Evolutionary conservation across 2,888 invertebrate species (phyloP).

Genomic region (Ectropis crepuscularia): DNA sequence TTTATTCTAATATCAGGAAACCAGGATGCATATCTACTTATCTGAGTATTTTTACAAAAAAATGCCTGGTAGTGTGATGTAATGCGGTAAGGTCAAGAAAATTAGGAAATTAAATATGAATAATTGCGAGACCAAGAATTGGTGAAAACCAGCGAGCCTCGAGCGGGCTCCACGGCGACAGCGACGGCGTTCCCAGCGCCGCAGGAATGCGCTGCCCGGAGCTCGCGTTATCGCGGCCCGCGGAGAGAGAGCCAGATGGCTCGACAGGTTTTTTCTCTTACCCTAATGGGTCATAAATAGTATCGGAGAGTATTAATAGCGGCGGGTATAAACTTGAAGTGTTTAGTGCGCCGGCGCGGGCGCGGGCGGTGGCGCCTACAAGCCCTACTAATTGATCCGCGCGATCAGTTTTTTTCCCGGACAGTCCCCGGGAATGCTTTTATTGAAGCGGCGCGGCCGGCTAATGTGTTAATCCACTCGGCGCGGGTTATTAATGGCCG

Average conservation of each 20-base stretch:
- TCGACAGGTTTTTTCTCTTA: slow-evolving; percentile 42
- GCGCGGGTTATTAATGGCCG: slow-evolving; percentile 76
- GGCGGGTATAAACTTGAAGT: slow-evolving; percentile 37
- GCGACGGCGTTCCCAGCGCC: no score
- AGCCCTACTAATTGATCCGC: slow-evolving; percentile 57
- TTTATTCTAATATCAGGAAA: no score
- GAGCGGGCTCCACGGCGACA: no score
- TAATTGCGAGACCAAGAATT: no score
- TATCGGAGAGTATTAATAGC: slow-evolving; percentile 39
- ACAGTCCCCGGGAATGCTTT: slow-evolving; percentile 77
- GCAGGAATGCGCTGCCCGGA: no score
- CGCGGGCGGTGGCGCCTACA: slow-evolving; percentile 42
- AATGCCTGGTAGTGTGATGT: no score
- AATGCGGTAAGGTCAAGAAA: no score
- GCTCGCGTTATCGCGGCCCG: no score
- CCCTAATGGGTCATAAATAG: slow-evolving; percentile 45
- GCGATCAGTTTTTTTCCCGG: slow-evolving; percentile 40
- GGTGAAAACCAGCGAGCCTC: no score
- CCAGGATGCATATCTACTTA: no score
- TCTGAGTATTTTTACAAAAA: no score
- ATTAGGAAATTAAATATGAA: no score
- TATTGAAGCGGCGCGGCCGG: slow-evolving; percentile 71
- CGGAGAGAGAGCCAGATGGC: slow-evolving; percentile 34
- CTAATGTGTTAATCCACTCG: slow-evolving; percentile 83
- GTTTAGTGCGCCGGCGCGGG: slow-evolving; percentile 26